These are phyloP conservation scores for Drosophila macrospina DNA, from an alignment of 2,888 invertebrate genomes.

Conservation along the genomic window DNA sequence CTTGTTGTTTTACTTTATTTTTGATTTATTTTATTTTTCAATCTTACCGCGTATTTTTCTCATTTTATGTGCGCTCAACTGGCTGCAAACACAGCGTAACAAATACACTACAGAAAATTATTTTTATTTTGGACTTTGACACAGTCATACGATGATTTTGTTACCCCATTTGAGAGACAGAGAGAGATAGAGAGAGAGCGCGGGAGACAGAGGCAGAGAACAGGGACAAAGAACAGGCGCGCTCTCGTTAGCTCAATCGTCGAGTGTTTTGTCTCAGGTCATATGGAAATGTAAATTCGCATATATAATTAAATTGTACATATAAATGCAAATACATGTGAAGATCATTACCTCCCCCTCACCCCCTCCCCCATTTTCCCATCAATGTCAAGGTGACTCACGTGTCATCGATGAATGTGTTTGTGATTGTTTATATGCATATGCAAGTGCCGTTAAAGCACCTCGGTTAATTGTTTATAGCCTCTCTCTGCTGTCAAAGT, in stretches of 20 bases:
- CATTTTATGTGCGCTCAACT: slow-evolving; percentile 47
- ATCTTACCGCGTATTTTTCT: slow-evolving; percentile 55
- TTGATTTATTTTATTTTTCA: slow-evolving; percentile 51
- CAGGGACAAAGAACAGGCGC: slow-evolving; percentile 27
- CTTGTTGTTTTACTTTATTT: slow-evolving; percentile 28
- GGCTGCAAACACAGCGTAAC: slow-evolving; percentile 41
- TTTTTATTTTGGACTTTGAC: slow-evolving; percentile 81
- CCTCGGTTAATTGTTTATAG: slow-evolving; percentile 18
- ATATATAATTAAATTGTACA: slow-evolving; percentile 28
- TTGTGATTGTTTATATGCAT: neutral
- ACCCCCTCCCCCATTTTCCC: neutral
- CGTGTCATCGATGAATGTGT: slow-evolving; percentile 14
- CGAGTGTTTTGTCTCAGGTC: slow-evolving; percentile 36
- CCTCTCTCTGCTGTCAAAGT: slow-evolving; percentile 14
- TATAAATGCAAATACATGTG: neutral
- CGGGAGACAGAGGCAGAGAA: slow-evolving; percentile 11
- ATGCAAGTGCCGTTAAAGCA: slow-evolving; percentile 24
- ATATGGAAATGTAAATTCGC: slow-evolving; percentile 31
- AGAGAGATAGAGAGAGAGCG: slow-evolving; percentile 15
- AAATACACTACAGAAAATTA: slow-evolving; percentile 47
- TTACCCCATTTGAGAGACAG: slow-evolving; percentile 59
- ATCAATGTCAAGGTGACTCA: slow-evolving; percentile 45
- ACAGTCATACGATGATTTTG: slow-evolving; percentile 80
- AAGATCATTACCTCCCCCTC: neutral
- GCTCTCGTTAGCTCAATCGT: slow-evolving; percentile 23